These are phyloP conservation scores for Lophius piscatorius DNA, from an alignment of 2,113 vertebrate species.

Conservation along the genomic window DNA sequence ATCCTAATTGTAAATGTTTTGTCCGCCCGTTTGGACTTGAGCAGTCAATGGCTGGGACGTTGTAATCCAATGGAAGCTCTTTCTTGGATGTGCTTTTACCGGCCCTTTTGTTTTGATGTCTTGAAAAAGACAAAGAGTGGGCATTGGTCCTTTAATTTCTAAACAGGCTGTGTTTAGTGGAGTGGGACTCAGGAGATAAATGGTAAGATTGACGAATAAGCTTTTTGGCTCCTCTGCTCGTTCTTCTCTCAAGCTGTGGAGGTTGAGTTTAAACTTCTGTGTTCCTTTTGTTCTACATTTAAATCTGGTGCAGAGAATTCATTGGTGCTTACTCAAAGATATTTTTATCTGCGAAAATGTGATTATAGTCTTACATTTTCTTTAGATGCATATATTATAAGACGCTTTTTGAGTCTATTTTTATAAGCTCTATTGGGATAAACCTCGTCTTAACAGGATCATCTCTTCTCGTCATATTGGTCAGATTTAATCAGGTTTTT, in stretches of 20 bases:
- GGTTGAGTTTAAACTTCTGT: constrained; percentile 10
- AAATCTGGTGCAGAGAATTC: constrained; percentile 11
- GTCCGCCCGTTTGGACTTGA: constrained; percentile 45
- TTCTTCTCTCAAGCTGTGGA: constrained; percentile 13
- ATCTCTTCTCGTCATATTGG: constrained; percentile 15
- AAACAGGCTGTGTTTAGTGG: constrained; percentile 43
- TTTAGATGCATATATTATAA: background rate
- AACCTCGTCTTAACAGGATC: background rate
- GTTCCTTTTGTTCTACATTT: constrained; percentile 11
- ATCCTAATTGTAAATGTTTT: constrained; percentile 34
- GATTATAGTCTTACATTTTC: constrained; percentile 28
- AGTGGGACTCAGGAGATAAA: constrained; percentile 44
- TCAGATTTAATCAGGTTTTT: constrained; percentile 21
- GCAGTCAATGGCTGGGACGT: constrained; percentile 32
- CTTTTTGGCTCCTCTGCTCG: constrained; percentile 24
- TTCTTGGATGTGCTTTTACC: constrained; percentile 33
- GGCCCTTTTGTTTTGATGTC: constrained; percentile 41
- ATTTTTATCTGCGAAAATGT: constrained; percentile 29
- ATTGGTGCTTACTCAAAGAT: constrained; percentile 1
- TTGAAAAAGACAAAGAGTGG: constrained; percentile 42
- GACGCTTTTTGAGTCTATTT: constrained; percentile 1
- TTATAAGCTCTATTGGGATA: background rate
- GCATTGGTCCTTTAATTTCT: constrained; percentile 43
- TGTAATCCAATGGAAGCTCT: constrained; percentile 39
- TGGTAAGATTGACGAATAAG: constrained; percentile 48